A percentile compares a stretch with the other conserved stretches of the same genome.
These are phyloP conservation scores for Tragopan temminckii DNA, from an alignment of 2,797 vertebrate species.

Conservation along the genomic window DNA sequence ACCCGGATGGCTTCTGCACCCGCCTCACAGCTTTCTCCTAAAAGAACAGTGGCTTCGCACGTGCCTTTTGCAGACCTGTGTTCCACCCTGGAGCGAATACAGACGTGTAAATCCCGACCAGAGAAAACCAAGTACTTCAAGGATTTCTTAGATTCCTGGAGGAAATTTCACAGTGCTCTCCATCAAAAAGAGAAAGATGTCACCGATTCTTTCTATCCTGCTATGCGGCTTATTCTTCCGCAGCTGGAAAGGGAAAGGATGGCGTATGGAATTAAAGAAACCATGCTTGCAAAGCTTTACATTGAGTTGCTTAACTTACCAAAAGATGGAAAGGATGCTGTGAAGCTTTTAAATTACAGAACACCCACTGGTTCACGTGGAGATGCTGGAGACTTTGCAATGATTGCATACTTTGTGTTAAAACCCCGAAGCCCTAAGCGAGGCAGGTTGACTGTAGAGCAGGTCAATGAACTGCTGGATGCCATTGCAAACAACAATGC, in stretches of 20 bases:
- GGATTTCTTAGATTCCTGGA: conserved; percentile 94
- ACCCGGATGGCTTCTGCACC: conserved; percentile 79
- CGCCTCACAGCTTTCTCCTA: conserved; percentile 26
- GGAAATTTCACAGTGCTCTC: conserved; percentile 91
- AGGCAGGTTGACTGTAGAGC: conserved; percentile 89
- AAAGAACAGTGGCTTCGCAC: conserved; percentile 86
- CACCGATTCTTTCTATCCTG: conserved; percentile 94
- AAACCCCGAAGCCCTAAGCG: conserved; percentile 90
- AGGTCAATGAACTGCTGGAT: conserved; percentile 94
- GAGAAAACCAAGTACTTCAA: conserved; percentile 90
- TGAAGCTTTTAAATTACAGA: conserved; percentile 93
- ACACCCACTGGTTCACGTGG: conserved; percentile 87
- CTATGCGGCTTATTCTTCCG: conserved; percentile 95
- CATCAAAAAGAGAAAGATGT: conserved; percentile 87
- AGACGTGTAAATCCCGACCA: conserved; percentile 88
- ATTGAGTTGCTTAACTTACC: conserved; percentile 93
- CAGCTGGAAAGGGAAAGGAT: conserved; percentile 93
- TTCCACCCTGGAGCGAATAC: conserved; percentile 91
- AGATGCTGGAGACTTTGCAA: conserved; percentile 95
- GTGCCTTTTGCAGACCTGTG: conserved; percentile 95
- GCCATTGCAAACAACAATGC: conserved; percentile 89
- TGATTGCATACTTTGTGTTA: conserved; percentile 93
- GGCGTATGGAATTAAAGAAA: conserved; percentile 99
- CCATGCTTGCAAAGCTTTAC: conserved; percentile 95
- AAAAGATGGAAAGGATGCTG: conserved; percentile 92